phyloP scores from a whole-genome alignment of 2,113 vertebrate species.

The Puffinus mauretanicus region DNA sequence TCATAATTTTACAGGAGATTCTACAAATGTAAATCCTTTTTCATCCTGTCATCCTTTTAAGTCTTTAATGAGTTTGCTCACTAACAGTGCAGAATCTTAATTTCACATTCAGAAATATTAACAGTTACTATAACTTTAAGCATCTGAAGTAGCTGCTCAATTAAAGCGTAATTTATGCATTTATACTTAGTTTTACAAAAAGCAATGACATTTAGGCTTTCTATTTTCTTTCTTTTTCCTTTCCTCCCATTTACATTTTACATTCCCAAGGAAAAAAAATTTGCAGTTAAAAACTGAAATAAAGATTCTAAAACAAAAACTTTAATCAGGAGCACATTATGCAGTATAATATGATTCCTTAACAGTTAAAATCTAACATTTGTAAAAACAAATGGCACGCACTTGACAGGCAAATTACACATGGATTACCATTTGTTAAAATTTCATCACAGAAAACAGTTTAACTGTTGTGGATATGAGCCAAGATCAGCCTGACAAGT shows the following conservation, averaged over 20 bases:
- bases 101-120: slow-evolving; percentile 76
- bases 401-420: slow-evolving; percentile 69
- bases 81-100: slow-evolving; percentile 74
- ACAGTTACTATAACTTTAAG: slow-evolving; percentile 65
- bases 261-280: background rate
- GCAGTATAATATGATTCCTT: slow-evolving; percentile 2
- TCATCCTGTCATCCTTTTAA: slow-evolving; percentile 76
- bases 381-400: slow-evolving; percentile 63
- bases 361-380: slow-evolving; percentile 48
- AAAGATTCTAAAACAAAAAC: background rate
- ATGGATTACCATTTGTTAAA: slow-evolving; percentile 72
- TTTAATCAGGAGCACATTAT: slow-evolving; percentile 48
- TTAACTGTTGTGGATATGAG: slow-evolving; percentile 61
- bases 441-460: slow-evolving; percentile 69
- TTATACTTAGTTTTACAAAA: slow-evolving; percentile 38
- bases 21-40: slow-evolving; percentile 79
- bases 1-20: slow-evolving; percentile 76
- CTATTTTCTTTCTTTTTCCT: background rate
- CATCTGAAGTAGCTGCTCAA: slow-evolving; percentile 68
- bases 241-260: background rate
- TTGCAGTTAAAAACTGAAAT: background rate
- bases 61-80: slow-evolving; percentile 78
- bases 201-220: background rate
- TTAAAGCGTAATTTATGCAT: slow-evolving; percentile 50
- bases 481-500: slow-evolving; percentile 67